phyloP scores from a whole-genome alignment of 2,113 vertebrate genomes.

The Empidonax traillii region DNA sequence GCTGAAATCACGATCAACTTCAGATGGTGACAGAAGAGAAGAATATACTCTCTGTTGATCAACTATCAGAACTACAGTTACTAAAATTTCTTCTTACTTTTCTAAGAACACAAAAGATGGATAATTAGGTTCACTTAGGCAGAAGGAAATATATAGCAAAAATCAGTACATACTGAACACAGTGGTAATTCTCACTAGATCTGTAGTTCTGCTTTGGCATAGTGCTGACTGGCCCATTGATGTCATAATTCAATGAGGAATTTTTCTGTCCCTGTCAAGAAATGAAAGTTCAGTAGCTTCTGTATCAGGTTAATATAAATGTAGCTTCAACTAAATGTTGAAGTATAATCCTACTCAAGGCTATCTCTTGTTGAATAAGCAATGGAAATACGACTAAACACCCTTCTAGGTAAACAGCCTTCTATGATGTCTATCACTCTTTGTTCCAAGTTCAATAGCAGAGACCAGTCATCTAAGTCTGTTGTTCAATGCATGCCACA shows the following conservation, averaged over 20 bases:
- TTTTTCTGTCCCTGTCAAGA: background rate
- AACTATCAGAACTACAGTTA: background rate
- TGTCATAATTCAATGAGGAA: background rate
- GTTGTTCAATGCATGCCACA: background rate
- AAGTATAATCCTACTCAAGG: background rate
- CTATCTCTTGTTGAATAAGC: background rate
- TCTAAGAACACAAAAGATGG: background rate
- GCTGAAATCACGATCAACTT: background rate
- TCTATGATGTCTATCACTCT: background rate
- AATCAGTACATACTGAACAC: background rate
- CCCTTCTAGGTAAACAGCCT: background rate
- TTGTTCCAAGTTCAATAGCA: background rate
- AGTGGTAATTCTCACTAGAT: background rate
- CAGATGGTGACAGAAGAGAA: background rate
- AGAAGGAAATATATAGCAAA: background rate
- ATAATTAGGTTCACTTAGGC: background rate
- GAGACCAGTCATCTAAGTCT: background rate
- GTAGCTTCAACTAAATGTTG: background rate
- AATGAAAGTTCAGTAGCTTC: background rate
- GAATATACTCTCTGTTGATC: background rate
- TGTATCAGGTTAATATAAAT: background rate
- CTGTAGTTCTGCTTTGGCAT: background rate
- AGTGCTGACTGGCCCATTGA: background rate
- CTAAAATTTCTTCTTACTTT: background rate
- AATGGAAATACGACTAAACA: background rate